Percentiles rank a stretch among this genome's conserved stretches.
Conservation (phyloP, 2,888 invertebrate species). For the Galeruca laticollis region DNA sequence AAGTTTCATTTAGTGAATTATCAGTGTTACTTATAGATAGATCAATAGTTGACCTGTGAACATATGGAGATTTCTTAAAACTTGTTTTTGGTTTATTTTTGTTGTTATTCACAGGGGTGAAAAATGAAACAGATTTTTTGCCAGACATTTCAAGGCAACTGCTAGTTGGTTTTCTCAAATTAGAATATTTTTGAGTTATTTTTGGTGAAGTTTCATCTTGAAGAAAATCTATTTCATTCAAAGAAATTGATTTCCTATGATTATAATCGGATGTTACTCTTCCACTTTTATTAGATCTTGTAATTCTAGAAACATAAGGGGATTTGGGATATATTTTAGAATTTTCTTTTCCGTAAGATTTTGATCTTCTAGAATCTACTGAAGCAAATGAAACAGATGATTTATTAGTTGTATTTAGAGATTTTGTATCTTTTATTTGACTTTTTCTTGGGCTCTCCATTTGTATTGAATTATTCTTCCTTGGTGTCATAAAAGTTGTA, state of each 20-base stretch:
- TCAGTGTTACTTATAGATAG: not conserved
- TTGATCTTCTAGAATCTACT: not conserved
- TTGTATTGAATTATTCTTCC: not conserved
- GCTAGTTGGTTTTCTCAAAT: not conserved
- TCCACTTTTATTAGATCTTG: not conserved
- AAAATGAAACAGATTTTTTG: conserved; percentile 13
- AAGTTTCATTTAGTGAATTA: not conserved
- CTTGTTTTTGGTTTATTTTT: not conserved
- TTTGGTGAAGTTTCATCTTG: conserved; percentile 1
- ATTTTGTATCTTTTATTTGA: not conserved
- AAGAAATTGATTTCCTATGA: not conserved
- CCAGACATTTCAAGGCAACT: not conserved
- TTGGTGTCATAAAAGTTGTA: conserved; percentile 1
- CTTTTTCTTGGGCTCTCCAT: not conserved
- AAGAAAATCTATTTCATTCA: not conserved
- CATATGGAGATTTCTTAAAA: conserved; percentile 11
- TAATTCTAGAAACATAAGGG: not conserved
- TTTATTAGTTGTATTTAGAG: not conserved
- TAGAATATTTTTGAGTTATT: not conserved
- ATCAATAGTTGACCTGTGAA: not conserved
- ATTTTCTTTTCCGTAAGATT: not conserved
- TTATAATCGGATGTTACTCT: not conserved
- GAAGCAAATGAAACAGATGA: not conserved
- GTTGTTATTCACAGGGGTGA: not conserved
- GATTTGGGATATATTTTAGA: conserved; percentile 16